A percentile compares a stretch with the other conserved stretches of the same genome.
These are phyloP conservation scores for Hemitrygon akajei DNA, from an alignment of 2,797 vertebrate genomes.

Conservation along the genomic window DNA sequence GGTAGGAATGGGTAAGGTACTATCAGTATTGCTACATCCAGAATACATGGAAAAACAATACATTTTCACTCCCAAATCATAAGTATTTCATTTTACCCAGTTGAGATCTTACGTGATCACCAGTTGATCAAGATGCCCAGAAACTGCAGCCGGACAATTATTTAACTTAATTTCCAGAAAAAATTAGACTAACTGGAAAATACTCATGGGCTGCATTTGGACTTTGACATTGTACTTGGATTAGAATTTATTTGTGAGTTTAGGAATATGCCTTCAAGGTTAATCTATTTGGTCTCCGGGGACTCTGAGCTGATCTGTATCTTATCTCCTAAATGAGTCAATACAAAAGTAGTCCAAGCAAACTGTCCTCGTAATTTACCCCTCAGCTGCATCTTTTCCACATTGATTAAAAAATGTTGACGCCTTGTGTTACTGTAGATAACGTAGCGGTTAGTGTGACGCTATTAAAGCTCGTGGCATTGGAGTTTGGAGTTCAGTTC, in stretches of 20 bases:
- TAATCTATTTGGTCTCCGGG: not conserved
- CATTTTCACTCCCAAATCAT: not conserved
- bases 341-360: too few species aligned
- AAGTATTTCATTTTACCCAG: not conserved
- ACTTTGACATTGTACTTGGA: not conserved
- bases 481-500: too few species aligned
- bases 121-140: not conserved
- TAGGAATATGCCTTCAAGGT: too few species aligned
- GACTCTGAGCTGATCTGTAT: not conserved
- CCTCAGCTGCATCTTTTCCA: not conserved
- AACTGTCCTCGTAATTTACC: not conserved
- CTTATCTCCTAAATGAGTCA: not conserved
- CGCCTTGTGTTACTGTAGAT: too few species aligned
- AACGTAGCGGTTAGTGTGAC: too few species aligned
- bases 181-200: not conserved
- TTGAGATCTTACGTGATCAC: not conserved
- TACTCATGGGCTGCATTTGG: not conserved
- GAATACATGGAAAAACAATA: not conserved
- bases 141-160: not conserved
- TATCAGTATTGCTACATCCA: not conserved
- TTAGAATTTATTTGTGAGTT: not conserved
- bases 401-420: not conserved
- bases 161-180: not conserved
- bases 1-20: not conserved
- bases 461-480: too few species aligned